Evolutionary conservation across 2,888 invertebrate species (phyloP).

Genomic region (Drosophila macrospina): DNA sequence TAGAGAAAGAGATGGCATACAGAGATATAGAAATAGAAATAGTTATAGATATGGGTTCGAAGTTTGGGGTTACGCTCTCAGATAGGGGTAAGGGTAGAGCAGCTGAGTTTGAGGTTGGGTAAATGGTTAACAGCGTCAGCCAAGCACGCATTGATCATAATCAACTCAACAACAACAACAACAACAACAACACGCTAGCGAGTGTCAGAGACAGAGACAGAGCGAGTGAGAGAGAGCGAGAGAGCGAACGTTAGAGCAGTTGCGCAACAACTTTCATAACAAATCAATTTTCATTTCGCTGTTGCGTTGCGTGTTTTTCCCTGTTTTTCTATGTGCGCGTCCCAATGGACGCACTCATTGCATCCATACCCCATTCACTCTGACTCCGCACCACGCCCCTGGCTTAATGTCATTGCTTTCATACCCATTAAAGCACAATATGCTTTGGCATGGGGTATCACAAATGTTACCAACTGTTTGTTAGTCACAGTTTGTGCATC

Average conservation of each 20-base stretch:
- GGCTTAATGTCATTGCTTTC: constrained; percentile 5
- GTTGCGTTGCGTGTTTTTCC: constrained; percentile 47
- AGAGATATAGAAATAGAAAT: constrained; percentile 10
- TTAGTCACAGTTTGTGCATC: too few relatives aligned
- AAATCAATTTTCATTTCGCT: constrained; percentile 67
- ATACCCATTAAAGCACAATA: background rate
- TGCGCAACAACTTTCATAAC: constrained; percentile 55
- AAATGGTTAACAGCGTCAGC: constrained; percentile 23
- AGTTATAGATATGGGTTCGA: constrained; percentile 12
- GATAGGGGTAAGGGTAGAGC: background rate
- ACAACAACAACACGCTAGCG: constrained; percentile 21
- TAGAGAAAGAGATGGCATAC: background rate
- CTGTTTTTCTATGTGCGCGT: constrained; percentile 10
- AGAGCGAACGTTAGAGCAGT: constrained; percentile 12
- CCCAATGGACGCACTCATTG: constrained; percentile 21
- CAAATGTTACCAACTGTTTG: too few relatives aligned
- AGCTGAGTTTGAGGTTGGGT: background rate
- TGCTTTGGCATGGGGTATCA: background rate
- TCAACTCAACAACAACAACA: constrained; percentile 29
- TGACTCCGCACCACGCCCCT: constrained; percentile 6
- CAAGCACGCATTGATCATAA: constrained; percentile 57
- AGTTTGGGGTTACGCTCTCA: background rate
- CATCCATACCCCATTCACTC: constrained; percentile 9
- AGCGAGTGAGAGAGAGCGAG: constrained; percentile 14
- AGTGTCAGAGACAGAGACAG: background rate